Evolutionary conservation across 1,140 invertebrate genomes (phyloP).

Genomic region (Vollenhovia emeryi): DNA sequence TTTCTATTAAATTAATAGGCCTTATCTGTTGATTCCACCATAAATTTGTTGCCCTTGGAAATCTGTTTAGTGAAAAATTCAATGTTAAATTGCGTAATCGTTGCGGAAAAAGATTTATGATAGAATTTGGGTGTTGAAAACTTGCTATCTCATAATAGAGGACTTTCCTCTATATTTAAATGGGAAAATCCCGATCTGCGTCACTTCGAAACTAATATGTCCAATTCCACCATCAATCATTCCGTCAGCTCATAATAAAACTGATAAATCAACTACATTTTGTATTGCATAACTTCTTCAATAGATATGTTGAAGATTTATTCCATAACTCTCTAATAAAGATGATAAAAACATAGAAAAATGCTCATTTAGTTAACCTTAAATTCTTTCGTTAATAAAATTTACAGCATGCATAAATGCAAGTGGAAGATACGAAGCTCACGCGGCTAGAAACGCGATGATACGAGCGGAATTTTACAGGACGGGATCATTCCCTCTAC

Average conservation of each 20-base stretch:
- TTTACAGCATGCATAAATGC: slow-evolving; percentile 4
- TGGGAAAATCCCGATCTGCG: not conserved
- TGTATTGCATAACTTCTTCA: slow-evolving; percentile 40
- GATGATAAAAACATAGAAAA: not conserved
- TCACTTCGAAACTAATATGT: slow-evolving; percentile 35
- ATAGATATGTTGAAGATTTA: not conserved
- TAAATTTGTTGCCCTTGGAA: too few relatives aligned
- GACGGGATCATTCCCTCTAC: slow-evolving; percentile 3
- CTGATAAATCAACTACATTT: slow-evolving; percentile 64
- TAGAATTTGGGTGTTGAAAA: too few relatives aligned
- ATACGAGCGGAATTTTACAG: slow-evolving; percentile 17
- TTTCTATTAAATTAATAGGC: too few relatives aligned
- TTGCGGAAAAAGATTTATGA: too few relatives aligned
- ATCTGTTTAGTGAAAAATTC: too few relatives aligned
- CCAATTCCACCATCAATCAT: slow-evolving; percentile 37
- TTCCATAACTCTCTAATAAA: not conserved
- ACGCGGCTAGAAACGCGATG: not conserved
- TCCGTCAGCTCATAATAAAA: slow-evolving; percentile 63
- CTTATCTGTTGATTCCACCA: too few relatives aligned
- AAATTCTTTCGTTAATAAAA: slow-evolving; percentile 4
- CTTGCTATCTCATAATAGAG: too few relatives aligned
- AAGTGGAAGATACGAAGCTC: not conserved
- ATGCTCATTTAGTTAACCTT: not conserved
- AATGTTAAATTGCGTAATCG: too few relatives aligned
- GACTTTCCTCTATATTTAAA: too few relatives aligned